These are phyloP conservation scores for Lindbergichthys nudifrons DNA, from an alignment of 2,797 vertebrate species.

Conservation along the genomic window DNA sequence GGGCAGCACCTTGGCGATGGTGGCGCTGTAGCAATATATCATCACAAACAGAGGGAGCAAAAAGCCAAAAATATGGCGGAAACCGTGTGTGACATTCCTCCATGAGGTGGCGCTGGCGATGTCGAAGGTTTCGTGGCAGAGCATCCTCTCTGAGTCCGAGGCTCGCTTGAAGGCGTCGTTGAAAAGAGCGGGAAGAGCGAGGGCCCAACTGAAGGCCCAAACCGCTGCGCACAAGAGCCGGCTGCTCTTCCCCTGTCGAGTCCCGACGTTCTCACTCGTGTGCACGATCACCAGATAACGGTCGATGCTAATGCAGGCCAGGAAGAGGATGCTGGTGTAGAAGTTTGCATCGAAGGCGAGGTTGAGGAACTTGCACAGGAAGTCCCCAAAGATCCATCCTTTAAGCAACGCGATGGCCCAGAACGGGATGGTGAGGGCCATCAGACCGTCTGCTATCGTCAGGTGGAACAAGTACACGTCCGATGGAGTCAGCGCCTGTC, in stretches of 20 bases:
- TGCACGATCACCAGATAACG: conserved; percentile 84
- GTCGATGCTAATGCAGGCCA: conserved; percentile 86
- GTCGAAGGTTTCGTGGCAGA: conserved; percentile 65
- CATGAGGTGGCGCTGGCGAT: conserved; percentile 49
- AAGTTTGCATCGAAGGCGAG: conserved; percentile 80
- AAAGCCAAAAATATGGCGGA: conserved; percentile 82
- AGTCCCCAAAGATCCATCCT: conserved; percentile 83
- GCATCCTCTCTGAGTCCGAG: fast-evolving
- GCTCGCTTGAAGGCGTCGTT: fast-evolving
- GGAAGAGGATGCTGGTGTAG: conserved; percentile 87
- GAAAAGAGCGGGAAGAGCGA: conserved; percentile 80
- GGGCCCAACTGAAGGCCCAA: conserved; percentile 72
- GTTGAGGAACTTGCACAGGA: conserved; percentile 80
- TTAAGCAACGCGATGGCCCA: conserved; percentile 33
- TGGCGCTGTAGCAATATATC: conserved; percentile 81
- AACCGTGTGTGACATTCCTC: conserved; percentile 60
- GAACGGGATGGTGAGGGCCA: conserved; percentile 83
- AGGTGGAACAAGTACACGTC: conserved; percentile 85
- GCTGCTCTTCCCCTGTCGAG: conserved; percentile 60
- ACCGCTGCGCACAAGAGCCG: conserved; percentile 61
- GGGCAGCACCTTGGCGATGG: conserved; percentile 70
- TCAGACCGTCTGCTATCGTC: conserved; percentile 79
- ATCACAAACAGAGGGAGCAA: conserved; percentile 80
- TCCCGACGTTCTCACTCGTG: conserved; percentile 52
- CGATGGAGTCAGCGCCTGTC: conserved; percentile 69